These are phyloP conservation scores for Suillia variegata DNA, from an alignment of 2,888 invertebrate species.

Conservation along the genomic window DNA sequence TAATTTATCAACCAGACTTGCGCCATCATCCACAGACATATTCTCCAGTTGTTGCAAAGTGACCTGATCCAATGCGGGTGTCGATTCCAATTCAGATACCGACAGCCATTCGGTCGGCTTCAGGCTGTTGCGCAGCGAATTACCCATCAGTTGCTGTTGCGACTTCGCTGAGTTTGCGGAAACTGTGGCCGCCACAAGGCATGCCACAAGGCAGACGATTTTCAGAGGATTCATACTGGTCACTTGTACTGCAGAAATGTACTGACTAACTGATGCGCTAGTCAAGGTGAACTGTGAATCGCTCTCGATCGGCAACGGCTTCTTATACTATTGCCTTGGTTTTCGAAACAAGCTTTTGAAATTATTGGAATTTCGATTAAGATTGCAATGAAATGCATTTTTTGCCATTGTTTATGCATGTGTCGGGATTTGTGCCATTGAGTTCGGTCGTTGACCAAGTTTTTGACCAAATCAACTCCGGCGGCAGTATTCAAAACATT, in stretches of 20 bases:
- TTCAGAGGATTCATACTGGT: conserved; percentile 37
- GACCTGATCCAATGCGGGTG: conserved; percentile 44
- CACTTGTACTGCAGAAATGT: too few species aligned
- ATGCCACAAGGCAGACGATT: conserved; percentile 38
- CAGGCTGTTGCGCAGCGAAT: conserved; percentile 28
- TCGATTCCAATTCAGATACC: conserved; percentile 37
- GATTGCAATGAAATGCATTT: too few species aligned
- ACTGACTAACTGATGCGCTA: too few species aligned
- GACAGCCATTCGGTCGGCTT: conserved; percentile 50
- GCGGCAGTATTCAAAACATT: too few species aligned
- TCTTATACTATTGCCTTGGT: not conserved
- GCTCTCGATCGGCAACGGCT: not conserved
- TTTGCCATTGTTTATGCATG: too few species aligned
- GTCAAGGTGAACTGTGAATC: conserved; percentile 22
- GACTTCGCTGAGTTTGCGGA: conserved; percentile 11
- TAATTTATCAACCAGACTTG: conserved; percentile 39
- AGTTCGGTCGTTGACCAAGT: too few species aligned
- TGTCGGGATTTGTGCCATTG: too few species aligned
- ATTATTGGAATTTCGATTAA: conserved; percentile 21
- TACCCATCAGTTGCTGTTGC: conserved; percentile 24
- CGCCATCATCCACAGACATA: conserved; percentile 46
- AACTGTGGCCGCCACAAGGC: conserved; percentile 39
- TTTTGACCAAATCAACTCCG: too few species aligned
- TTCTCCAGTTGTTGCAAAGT: conserved; percentile 43
- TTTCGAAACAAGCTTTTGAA: not conserved